Evolutionary conservation across 2,888 invertebrate genomes (phyloP), one percentile per base, ranked within the genome.

Genomic region (Halictus quadricinctus): DNA sequence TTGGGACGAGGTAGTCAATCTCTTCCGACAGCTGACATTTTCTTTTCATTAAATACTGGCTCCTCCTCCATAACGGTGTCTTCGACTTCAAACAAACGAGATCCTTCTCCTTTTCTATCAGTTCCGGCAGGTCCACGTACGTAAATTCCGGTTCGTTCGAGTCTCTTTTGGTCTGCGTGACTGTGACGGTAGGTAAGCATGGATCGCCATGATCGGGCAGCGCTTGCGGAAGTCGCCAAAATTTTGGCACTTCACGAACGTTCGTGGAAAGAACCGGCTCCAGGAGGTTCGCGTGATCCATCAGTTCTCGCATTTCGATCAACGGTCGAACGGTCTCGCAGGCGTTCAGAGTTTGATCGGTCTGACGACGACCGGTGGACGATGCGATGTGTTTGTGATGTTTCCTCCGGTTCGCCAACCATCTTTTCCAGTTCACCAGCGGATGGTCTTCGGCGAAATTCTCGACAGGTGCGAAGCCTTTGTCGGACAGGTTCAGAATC

Each of bases 231-330:
- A 78, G 78, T 6, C 79, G 80, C 92, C 91, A 92, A 81, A 93
- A 94, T 86, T 85, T 93, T 80, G 90, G 92, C 85, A 88, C 87
- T 0, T 92, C 94, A 0, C 92, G 92, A 50, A 90, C 92, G 54
- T 91, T 91, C n/a, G 92, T 93, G 29, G 92, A 90, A 7, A 88
- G 88, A 13, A 83, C 79, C 5, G 88, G 87, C 2, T 81, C 84
- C 0, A 89, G 86, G 0, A 92, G 88, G 0, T 95, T 95, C 4
- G 95, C 95, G 3, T 95, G 93, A 0, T 95, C 95, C 3, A 90
- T 92, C 6, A 91, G 15, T 18, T 87, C 87, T 46, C 76, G 86
- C 80, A 86, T 92, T 58, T 93, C 93, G 7, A 88, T 72, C 21
- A 87, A 78, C 0, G 83, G 73, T 0, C 93, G 91, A 29, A 88